Evolutionary conservation across 1,140 invertebrate species (phyloP).

Genomic region (Zophobas morio): DNA sequence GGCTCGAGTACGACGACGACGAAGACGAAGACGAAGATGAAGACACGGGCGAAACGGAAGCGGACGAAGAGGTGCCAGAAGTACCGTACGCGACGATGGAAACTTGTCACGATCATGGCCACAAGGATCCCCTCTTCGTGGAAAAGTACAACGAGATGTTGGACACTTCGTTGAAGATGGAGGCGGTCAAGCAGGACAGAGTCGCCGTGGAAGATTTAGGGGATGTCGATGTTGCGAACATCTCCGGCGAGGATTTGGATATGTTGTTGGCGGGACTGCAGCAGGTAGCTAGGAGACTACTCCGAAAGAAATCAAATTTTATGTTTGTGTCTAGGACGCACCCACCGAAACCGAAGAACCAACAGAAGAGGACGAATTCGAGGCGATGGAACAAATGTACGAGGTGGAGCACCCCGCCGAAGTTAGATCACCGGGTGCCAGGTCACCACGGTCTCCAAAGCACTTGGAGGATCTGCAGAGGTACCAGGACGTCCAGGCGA

Average conservation of each 20-base stretch:
- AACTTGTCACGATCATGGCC: neutral
- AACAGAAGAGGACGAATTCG: neutral
- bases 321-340: too few species aligned
- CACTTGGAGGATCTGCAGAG: neutral
- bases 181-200: neutral
- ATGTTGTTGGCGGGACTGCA: too few species aligned
- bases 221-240: neutral
- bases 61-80: neutral
- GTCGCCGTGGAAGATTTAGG: neutral
- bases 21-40: constrained; percentile 8
- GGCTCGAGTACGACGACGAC: neutral
- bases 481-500: neutral
- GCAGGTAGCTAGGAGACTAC: too few species aligned
- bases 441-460: neutral
- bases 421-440: neutral
- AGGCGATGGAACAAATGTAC: neutral
- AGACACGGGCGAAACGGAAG: neutral
- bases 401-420: neutral
- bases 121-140: constrained; percentile 1
- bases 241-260: too few species aligned
- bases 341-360: neutral
- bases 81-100: neutral
- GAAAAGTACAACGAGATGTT: neutral
- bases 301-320: too few species aligned
- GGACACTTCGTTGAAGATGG: neutral